Conservation (phyloP, 2,888 invertebrate genomes). For the Drosophila sordidapex region DNA sequence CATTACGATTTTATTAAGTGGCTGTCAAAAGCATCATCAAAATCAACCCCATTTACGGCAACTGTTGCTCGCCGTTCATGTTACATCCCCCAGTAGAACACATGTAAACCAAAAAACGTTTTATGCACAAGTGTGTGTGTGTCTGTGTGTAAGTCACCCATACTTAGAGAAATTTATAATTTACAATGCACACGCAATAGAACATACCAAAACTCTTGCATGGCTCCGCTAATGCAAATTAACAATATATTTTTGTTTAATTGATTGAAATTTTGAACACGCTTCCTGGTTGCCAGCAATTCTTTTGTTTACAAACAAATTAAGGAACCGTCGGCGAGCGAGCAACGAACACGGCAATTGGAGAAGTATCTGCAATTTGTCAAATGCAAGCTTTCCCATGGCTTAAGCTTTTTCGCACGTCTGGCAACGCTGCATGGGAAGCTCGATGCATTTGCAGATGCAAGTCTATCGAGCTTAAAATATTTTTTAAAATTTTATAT, state of each 20-base stretch:
- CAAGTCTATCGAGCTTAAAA: slow-evolving; percentile 17
- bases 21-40: slow-evolving; percentile 11
- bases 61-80: slow-evolving; percentile 61
- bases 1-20: not conserved
- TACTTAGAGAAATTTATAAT: slow-evolving; percentile 41
- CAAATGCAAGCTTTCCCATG: slow-evolving; percentile 53
- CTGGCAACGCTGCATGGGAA: slow-evolving; percentile 56
- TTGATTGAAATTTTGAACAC: not conserved
- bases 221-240: slow-evolving; percentile 6
- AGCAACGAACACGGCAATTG: slow-evolving; percentile 32
- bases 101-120: slow-evolving; percentile 17
- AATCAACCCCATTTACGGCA: slow-evolving; percentile 52
- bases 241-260: not conserved
- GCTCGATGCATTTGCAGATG: slow-evolving; percentile 40
- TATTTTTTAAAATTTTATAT: not conserved
- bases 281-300: not conserved
- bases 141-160: slow-evolving; percentile 19
- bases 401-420: slow-evolving; percentile 44
- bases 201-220: slow-evolving; percentile 70
- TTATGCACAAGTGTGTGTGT: slow-evolving; percentile 2
- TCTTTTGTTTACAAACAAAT: slow-evolving; percentile 60
- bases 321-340: slow-evolving; percentile 9
- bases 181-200: slow-evolving; percentile 18
- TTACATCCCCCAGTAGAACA: slow-evolving; percentile 25
- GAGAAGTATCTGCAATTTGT: slow-evolving; percentile 51